Evolutionary conservation across 2,888 invertebrate species (phyloP), one percentile per base, ranked within the genome.

Genomic region (Ctena decussata): DNA sequence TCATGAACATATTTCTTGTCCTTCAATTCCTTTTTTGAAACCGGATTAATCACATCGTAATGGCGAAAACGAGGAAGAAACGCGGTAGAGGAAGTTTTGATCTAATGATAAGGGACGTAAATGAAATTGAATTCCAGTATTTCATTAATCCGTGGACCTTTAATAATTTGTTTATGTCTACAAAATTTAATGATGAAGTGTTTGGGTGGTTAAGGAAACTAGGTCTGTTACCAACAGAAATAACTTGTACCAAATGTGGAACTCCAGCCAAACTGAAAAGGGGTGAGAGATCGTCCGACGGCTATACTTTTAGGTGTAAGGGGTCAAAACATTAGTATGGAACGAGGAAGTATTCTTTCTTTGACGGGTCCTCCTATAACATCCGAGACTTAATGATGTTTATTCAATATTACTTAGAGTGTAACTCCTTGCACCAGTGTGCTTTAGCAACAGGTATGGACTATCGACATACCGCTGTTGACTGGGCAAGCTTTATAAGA

Each of bases 301-400:
- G 49, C 27, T 30, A 30, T 60, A 60, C 30, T 30, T 60, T 60
- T 12, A 24, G 27, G 32, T 60, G 60, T 60, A 60, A 30, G 30
- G 60, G 44, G 6, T 53, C 24, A 6, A 46, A 39, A 15, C 82
- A 82, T 35, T 39, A 79, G 41, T 70, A 44, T 39, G 27, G 74
- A 21, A 65, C 41, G 24, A 46, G 82, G 30, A 79, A 77, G n/a
- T 72, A 44, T 35, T 83, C 75, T 1, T 83, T 83, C 30, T 79
- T 83, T 53, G 69, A 77, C 27, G 37, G 35, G 24, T 83, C 83
- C 6, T 65, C 69, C 15, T 72, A 73, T 11, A 74, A 46, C 27
- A 73, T 75, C 24, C 46, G 71, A 53, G 83, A 83, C 60, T 30
- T 74, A 24, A 27, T 76, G 41, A 60, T 71, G n/a, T 83, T 79